Evolutionary conservation across 2,888 invertebrate genomes (phyloP), one percentile per base, ranked within the genome.

Genomic region (Rhaphigaster nebulosa): DNA sequence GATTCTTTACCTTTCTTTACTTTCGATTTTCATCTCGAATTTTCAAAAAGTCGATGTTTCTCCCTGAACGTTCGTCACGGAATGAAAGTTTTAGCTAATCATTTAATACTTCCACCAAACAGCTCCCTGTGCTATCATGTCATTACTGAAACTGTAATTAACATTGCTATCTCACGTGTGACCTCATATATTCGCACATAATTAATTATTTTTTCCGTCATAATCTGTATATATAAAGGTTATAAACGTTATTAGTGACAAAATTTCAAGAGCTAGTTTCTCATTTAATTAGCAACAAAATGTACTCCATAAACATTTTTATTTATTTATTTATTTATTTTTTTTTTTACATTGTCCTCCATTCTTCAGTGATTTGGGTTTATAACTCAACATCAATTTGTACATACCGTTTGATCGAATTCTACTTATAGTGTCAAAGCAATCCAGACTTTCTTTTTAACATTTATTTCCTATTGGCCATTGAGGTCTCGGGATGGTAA

Each of bases 141-240:
- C 70, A 76, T 76, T 76, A 76, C 70, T 76, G 18, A 76, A 76
- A 76, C 1, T 29, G 1, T 76, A 76, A 76, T 76, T 76, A 76
- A 18, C 38, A 38, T 76, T 20, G 23, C 8, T 1, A 34, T 20
- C 34, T 76, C 38, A 1, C 70, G 70, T 76, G 70, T 38, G 34
- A 76, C 34, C 20, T 76, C 38, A 76, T 23, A 76, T 38, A 6
- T 20, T 76, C 29, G 5, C 13, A 20, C 34, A 18, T 18, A 4
- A 70, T 70, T 18, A 34, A 6, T 34, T 5, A n/a, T 34, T 70
- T 70, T 29, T 70, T 70, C 34, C 18, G 1, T 29, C 13, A 29
- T 29, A n/a, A 0, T 70, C 13, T 29, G 34, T 70, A 4, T 4
- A 70, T 34, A 34, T 18, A 6, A 4, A 70, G 6, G 70, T 8